phyloP scores from a whole-genome alignment of 2,888 invertebrate species.

The Polia nebulosa region DNA sequence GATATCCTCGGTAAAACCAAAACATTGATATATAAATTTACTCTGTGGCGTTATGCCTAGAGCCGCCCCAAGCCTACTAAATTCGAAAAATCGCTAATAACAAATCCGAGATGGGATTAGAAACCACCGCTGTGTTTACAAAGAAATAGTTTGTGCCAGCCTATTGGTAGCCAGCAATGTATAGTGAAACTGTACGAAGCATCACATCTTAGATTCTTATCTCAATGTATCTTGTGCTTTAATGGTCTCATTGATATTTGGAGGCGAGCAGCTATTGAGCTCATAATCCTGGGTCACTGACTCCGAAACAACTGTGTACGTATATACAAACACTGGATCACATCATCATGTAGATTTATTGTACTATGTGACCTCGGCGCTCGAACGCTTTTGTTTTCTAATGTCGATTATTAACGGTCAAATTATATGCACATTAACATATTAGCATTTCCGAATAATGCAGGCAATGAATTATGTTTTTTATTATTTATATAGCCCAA shows the following conservation, averaged over 20 bases:
- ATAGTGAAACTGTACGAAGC: conserved; percentile 1
- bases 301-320: neutral
- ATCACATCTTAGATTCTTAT: conserved; percentile 5
- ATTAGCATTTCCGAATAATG: conserved; percentile 8
- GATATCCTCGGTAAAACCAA: conserved; percentile 26
- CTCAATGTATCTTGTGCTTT: conserved; percentile 1
- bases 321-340: conserved; percentile 4
- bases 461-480: neutral
- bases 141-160: too few species aligned
- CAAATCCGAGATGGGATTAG: neutral
- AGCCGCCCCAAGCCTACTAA: neutral
- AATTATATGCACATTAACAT: conserved; percentile 1
- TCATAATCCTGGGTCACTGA: conserved; percentile 42
- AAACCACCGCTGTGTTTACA: conserved; percentile 11
- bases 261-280: conserved; percentile 29
- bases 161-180: conserved; percentile 18
- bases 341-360: conserved; percentile 12
- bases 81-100: conserved; percentile 18
- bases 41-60: conserved; percentile 40
- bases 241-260: conserved; percentile 50
- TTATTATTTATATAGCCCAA: neutral
- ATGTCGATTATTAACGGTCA: neutral
- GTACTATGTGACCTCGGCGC: neutral
- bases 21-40: conserved; percentile 41
- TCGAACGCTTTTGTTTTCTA: conserved; percentile 2